Base-by-base conservation (phyloP, 2,113 vertebrate genomes). In the Ardeotis arabs region DNA sequence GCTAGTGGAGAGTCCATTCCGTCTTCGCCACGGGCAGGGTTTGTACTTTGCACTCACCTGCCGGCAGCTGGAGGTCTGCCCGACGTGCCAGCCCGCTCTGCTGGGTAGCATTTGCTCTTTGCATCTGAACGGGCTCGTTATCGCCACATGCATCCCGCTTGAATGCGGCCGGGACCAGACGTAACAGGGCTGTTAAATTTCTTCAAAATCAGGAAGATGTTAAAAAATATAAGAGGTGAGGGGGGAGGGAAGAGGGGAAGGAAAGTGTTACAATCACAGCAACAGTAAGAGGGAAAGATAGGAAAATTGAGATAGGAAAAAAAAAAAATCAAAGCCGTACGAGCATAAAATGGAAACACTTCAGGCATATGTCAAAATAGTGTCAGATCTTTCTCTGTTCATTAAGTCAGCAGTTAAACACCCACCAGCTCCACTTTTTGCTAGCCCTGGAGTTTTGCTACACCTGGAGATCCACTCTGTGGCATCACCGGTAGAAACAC, bases 401-500 rank as follows among this genome's bases (percentile, higher is more conserved):
- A 93, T 95, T 93, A 96, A 94, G 56, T 89, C 88, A 83, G 85
- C 80, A 87, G 81, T 95, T 90, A 91, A 95, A 96, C 92, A 96
- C 81, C 77, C 94, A 95, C 87, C 84, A 91, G 89, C 66, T 75
- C 87, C 1, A 8, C 44, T 87, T 84, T 75, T 52, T 78, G 73
- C 87, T 90, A 81, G 72, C 52, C 85, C 44, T 67, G 50, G 74
- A 63, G 73, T 45, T 89, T 29, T 69, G 37, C 73, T 60, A 33
- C 47, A 73, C 60, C 58, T 90, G 37, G 70, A 81, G 70, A 69
- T 70, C 13, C 33, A 5, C 37, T 16, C 49, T 44, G 2, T 8
- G n/a, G 37, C 67, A 88, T 45, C 56, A 84, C 28, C n/a, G 31
- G 39, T 7, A 35, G 62, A 58, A 95, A 68, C 22, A 80, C 18